phyloP scores from a whole-genome alignment of 2,888 invertebrate genomes.

The Lycocerus yunnanus region DNA sequence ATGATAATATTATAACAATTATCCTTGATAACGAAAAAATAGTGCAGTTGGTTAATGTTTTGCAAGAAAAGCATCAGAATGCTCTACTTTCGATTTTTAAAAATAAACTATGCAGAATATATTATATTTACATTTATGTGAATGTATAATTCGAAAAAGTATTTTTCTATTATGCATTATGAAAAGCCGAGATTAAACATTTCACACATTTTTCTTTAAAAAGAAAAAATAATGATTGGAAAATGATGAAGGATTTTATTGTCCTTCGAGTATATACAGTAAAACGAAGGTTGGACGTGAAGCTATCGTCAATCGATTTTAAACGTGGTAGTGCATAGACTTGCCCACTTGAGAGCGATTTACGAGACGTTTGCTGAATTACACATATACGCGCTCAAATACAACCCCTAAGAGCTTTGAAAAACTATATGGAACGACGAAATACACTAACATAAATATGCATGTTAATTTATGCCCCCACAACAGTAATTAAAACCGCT shows the following conservation, averaged over 20 bases:
- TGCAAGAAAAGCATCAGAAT: neutral
- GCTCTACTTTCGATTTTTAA: neutral
- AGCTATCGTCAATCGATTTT: slow-evolving; percentile 3
- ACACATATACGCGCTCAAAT: slow-evolving; percentile 36
- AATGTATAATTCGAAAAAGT: too few species aligned
- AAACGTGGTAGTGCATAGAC: slow-evolving; percentile 1
- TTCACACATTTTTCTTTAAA: neutral
- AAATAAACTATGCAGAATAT: too few species aligned
- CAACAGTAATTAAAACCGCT: neutral
- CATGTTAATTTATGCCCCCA: neutral
- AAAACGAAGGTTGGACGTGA: neutral
- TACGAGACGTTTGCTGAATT: slow-evolving; percentile 40
- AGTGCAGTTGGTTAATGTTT: neutral
- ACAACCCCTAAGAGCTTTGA: slow-evolving; percentile 38
- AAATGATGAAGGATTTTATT: neutral
- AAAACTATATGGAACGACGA: neutral
- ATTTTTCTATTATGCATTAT: too few species aligned
- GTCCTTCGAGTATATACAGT: neutral
- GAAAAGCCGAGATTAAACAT: neutral
- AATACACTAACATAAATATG: neutral
- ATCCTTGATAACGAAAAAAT: neutral
- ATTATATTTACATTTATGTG: too few species aligned
- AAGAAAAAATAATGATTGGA: neutral
- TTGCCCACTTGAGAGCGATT: slow-evolving; percentile 41
- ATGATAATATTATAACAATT: neutral